Conservation (phyloP, 1,140 invertebrate species). For the Anastrepha ludens region DNA sequence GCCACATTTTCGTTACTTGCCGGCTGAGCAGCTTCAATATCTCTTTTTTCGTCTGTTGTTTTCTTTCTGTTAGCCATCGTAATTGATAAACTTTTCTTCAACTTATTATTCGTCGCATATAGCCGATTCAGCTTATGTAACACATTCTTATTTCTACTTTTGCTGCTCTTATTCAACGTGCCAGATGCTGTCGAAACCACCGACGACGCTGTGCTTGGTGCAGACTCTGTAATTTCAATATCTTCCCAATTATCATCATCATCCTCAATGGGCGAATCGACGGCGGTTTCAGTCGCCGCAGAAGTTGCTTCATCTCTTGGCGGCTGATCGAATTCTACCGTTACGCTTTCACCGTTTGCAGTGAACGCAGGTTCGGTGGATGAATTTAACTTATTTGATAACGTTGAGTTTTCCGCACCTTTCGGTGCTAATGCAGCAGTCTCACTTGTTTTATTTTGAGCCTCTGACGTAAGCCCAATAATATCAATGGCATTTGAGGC, state of each 20-base stretch:
- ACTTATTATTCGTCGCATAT: slow-evolving; percentile 38
- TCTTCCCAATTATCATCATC: slow-evolving; percentile 60
- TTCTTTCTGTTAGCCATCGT: slow-evolving; percentile 47
- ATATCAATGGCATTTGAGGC: neutral
- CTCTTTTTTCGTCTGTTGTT: slow-evolving; percentile 44
- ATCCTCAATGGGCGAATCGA: neutral
- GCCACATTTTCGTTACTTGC: neutral
- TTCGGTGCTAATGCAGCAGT: neutral
- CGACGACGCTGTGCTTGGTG: neutral
- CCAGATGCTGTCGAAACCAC: neutral
- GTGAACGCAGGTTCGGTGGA: neutral
- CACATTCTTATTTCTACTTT: slow-evolving; percentile 49
- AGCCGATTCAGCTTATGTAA: slow-evolving; percentile 54
- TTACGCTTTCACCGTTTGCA: neutral
- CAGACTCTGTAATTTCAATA: slow-evolving; percentile 58
- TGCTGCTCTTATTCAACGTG: neutral
- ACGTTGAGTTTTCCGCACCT: neutral
- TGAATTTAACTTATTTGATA: neutral
- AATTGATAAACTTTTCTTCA: slow-evolving; percentile 45
- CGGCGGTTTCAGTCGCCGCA: neutral
- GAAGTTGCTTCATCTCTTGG: neutral
- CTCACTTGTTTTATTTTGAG: neutral
- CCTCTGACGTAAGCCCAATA: neutral
- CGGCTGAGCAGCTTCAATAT: neutral
- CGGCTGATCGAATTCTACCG: neutral